These are phyloP conservation scores for Rhynchonycteris naso DNA, from an alignment of 2,797 vertebrate genomes.

Conservation along the genomic window DNA sequence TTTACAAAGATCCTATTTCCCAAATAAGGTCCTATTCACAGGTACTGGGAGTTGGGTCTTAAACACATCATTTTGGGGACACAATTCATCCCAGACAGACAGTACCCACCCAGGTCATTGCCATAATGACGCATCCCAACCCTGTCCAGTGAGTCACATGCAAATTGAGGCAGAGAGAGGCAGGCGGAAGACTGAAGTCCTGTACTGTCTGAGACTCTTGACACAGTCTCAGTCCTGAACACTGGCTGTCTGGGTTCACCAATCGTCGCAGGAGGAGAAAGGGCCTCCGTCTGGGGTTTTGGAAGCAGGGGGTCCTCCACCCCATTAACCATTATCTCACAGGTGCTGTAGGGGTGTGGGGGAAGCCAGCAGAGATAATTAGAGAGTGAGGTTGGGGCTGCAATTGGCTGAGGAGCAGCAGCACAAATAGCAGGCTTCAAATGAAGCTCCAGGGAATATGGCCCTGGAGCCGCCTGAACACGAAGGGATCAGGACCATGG, in stretches of 20 bases:
- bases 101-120: not conserved
- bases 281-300: not conserved
- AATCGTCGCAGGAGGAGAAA: not conserved
- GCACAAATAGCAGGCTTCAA: not conserved
- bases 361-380: not conserved
- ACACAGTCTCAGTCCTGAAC: no score
- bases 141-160: not conserved
- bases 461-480: not conserved
- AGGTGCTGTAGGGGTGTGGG: not conserved
- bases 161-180: not conserved
- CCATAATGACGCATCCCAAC: rapidly evolving
- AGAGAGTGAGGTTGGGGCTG: not conserved
- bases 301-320: not conserved
- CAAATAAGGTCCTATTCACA: rapidly evolving
- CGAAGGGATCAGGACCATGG: not conserved
- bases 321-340: not conserved
- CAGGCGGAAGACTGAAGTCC: not conserved
- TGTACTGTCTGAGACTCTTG: rapidly evolving
- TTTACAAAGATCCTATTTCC: not conserved
- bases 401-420: not conserved
- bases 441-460: constrained; percentile 16
- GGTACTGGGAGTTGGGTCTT: not conserved
- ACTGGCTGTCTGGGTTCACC: not conserved
- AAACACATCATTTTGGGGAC: not conserved
- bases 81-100: not conserved